Evolutionary conservation across 2,797 vertebrate genomes (phyloP).

Genomic region (Anniella stebbinsi): DNA sequence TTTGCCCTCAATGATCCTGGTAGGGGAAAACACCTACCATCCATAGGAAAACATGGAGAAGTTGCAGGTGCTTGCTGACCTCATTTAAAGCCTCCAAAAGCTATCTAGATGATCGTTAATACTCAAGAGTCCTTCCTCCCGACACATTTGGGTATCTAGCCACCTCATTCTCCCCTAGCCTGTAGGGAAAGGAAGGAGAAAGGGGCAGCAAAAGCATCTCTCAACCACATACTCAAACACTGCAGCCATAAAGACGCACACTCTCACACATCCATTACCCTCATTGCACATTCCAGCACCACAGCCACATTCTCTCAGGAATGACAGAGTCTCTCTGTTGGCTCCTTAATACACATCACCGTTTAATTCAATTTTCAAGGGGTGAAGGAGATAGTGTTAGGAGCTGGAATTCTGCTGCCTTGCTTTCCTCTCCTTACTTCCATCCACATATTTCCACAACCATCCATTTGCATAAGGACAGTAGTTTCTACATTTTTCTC

Average conservation of each 20-base stretch:
- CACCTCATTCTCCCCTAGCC: slow-evolving; percentile 34
- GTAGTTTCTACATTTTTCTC: slow-evolving; percentile 45
- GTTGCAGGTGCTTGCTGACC: slow-evolving; percentile 70
- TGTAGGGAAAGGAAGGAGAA: slow-evolving; percentile 27
- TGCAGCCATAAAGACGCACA: slow-evolving; percentile 37
- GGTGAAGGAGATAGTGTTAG: slow-evolving; percentile 27
- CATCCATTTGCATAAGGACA: slow-evolving; percentile 58
- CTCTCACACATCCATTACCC: slow-evolving; percentile 11
- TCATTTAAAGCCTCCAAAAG: slow-evolving; percentile 66
- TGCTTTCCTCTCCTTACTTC: slow-evolving; percentile 29
- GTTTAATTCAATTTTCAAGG: slow-evolving; percentile 37
- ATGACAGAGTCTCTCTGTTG: slow-evolving; percentile 43
- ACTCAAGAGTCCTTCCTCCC: slow-evolving; percentile 18
- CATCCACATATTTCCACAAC: slow-evolving; percentile 35
- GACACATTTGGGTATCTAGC: slow-evolving; percentile 31
- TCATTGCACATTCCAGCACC: slow-evolving; percentile 60
- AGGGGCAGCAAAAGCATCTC: slow-evolving; percentile 35
- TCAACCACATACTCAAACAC: slow-evolving; percentile 37
- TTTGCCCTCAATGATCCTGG: neutral
- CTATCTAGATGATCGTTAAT: slow-evolving; percentile 30
- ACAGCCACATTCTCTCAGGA: slow-evolving; percentile 49
- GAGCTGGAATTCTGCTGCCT: slow-evolving; percentile 38
- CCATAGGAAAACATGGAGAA: slow-evolving; percentile 60
- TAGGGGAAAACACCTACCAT: slow-evolving; percentile 4
- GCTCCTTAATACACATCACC: slow-evolving; percentile 33